Conservation (phyloP, 2,888 invertebrate genomes). For the Trachelus iudaicus region DNA sequence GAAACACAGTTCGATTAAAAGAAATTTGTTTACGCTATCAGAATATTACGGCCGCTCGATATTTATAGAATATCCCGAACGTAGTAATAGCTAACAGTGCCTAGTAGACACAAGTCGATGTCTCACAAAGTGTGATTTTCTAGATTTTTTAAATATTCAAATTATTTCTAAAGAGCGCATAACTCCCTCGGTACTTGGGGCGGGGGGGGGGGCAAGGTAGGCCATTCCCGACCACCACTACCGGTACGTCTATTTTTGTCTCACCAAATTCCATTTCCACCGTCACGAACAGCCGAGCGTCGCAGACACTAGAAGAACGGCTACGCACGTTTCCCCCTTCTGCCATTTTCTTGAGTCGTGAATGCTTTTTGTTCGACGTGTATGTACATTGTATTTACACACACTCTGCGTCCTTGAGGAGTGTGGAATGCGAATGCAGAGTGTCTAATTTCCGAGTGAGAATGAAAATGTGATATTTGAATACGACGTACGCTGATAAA, state of each 20-base stretch:
- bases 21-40: neutral
- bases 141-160: neutral
- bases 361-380: neutral
- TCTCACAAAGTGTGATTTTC: neutral
- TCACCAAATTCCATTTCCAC: neutral
- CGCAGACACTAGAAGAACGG: neutral
- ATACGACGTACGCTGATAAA: neutral
- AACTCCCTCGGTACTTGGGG: neutral
- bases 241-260: constrained; percentile 1
- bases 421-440: neutral
- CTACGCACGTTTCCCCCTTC: neutral
- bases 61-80: neutral
- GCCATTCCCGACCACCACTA: neutral
- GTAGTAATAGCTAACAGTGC: neutral
- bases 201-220: neutral
- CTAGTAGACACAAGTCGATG: too few species aligned
- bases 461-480: neutral
- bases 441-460: neutral
- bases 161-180: neutral
- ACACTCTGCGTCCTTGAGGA: neutral
- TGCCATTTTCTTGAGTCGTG: neutral
- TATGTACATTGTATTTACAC: neutral
- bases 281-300: neutral
- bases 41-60: neutral
- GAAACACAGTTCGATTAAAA: neutral